Conservation (phyloP, 1,140 invertebrate species). For the Halesus radiatus region DNA sequence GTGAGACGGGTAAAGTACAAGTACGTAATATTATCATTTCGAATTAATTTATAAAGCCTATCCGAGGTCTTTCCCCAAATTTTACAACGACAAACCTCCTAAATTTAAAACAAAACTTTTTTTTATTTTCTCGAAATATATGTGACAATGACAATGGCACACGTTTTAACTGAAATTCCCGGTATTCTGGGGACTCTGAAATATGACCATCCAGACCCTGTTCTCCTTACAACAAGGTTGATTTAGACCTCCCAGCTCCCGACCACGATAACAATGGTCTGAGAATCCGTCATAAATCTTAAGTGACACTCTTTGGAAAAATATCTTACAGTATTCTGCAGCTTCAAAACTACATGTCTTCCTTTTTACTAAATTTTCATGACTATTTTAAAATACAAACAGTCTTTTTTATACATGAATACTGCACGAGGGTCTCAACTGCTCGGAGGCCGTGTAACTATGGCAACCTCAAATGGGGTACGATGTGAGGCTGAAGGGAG, state of each 20-base stretch:
- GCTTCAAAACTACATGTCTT: no score
- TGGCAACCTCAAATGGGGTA: neutral
- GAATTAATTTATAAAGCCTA: no score
- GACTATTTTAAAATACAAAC: no score
- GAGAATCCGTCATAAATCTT: conserved; percentile 21
- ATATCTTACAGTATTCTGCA: neutral
- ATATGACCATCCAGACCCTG: neutral
- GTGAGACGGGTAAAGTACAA: no score
- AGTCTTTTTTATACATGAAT: no score
- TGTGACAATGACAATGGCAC: conserved; percentile 10
- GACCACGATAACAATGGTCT: conserved; percentile 5
- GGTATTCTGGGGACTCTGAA: neutral
- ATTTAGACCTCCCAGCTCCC: neutral
- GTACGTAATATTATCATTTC: no score
- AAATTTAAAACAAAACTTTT: neutral
- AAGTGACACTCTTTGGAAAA: neutral
- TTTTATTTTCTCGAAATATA: neutral
- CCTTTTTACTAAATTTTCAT: no score
- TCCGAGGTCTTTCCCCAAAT: no score
- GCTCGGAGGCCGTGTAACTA: no score
- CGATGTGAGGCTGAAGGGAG: no score
- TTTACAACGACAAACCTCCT: neutral
- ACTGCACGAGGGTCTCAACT: no score
- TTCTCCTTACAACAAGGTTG: neutral
- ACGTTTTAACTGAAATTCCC: neutral